Conservation (phyloP, 2,113 vertebrate species). For the Phycodurus eques region DNA sequence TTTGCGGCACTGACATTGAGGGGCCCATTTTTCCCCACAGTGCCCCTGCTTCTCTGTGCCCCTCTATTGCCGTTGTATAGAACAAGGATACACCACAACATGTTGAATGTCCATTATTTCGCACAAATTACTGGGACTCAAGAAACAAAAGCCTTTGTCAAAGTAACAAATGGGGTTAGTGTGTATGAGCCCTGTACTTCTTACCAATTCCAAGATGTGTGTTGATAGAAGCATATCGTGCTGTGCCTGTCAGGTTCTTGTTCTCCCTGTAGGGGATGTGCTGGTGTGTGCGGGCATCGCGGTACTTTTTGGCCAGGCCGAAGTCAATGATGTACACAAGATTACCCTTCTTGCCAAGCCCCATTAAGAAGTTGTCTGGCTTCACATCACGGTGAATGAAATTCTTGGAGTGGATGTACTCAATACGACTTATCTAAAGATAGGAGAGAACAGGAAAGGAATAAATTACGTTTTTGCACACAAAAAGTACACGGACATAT, state of each 20-base stretch:
- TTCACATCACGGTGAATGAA: constrained; percentile 97
- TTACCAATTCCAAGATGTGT: constrained; percentile 95
- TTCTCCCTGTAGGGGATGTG: constrained; percentile 98
- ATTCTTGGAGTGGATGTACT: constrained; percentile 98
- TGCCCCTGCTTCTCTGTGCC: too few relatives aligned
- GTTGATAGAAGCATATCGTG: constrained; percentile 96
- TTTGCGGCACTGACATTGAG: too few relatives aligned
- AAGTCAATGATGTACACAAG: constrained; percentile 99
- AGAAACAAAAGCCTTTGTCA: not conserved
- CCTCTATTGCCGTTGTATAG: too few relatives aligned
- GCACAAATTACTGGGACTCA: not conserved
- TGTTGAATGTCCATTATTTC: not conserved
- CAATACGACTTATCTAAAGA: constrained; percentile 90
- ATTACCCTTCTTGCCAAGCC: constrained; percentile 95
- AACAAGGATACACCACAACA: too few relatives aligned
- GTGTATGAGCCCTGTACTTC: constrained; percentile 6
- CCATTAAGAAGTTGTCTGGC: constrained; percentile 97
- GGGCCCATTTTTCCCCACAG: too few relatives aligned
- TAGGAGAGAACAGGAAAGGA: not conserved
- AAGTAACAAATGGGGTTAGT: not conserved
- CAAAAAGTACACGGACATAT: not conserved
- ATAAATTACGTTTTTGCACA: not conserved
- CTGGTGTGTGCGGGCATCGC: constrained; percentile 94
- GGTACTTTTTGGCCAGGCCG: constrained; percentile 95
- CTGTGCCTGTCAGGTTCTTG: constrained; percentile 96